Evolutionary conservation across 2,888 invertebrate genomes (phyloP).

Genomic region (Adineta ricciae): DNA sequence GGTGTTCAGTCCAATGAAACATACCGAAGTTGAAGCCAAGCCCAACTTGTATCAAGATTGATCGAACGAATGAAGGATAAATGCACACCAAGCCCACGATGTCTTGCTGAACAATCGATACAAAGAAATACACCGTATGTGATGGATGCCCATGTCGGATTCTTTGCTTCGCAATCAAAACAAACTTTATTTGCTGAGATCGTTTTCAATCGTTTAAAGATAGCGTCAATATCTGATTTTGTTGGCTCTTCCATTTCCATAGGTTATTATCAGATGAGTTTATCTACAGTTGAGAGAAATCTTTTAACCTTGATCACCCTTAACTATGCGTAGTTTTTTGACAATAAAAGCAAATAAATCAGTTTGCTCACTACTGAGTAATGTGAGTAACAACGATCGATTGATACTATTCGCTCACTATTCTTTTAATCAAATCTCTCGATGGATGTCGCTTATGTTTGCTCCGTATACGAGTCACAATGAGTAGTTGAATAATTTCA

Average conservation of each 20-base stretch:
- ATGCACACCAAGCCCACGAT: constrained; percentile 87
- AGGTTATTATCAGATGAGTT: neutral
- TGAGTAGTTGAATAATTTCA: too few species aligned
- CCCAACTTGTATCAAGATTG: constrained; percentile 97
- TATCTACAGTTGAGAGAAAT: neutral
- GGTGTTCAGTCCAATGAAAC: neutral
- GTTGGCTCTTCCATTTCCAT: constrained; percentile 26
- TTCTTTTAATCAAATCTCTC: neutral
- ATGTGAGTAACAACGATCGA: neutral
- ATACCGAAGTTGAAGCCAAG: constrained; percentile 77
- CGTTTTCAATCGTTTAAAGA: constrained; percentile 26
- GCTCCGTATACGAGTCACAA: too few species aligned
- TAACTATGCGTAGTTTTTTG: neutral
- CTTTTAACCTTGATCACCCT: neutral
- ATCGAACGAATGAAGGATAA: constrained; percentile 92
- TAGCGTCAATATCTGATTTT: constrained; percentile 33
- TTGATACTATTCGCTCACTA: neutral
- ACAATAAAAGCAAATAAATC: neutral
- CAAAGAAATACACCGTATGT: constrained; percentile 98
- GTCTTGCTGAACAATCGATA: constrained; percentile 96
- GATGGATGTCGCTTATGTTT: too few species aligned
- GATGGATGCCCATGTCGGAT: constrained; percentile 97
- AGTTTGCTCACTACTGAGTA: neutral
- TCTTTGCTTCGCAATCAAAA: constrained; percentile 93
- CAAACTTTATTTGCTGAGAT: constrained; percentile 22